phyloP scores from a whole-genome alignment of 1,140 invertebrate genomes.

The Delia radicum region DNA sequence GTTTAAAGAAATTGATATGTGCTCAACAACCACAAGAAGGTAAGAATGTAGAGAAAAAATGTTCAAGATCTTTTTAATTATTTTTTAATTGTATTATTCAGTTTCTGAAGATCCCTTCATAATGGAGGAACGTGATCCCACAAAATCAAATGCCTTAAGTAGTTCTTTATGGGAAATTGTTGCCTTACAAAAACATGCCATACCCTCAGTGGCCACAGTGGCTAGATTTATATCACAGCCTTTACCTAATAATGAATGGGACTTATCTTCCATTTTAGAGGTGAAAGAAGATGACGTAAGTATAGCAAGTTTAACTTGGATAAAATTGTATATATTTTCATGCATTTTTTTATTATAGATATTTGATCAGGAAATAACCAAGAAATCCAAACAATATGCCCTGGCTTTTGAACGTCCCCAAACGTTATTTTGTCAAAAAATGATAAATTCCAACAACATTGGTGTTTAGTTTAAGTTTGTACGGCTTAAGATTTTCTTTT shows the following conservation, averaged over 20 bases:
- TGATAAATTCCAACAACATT: slow-evolving; percentile 60
- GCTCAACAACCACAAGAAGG: slow-evolving; percentile 34
- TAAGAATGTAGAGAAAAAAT: not conserved
- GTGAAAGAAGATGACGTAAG: slow-evolving; percentile 61
- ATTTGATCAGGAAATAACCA: slow-evolving; percentile 66
- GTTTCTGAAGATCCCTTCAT: slow-evolving; percentile 77
- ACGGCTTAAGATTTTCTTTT: not conserved
- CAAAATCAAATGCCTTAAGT: slow-evolving; percentile 74
- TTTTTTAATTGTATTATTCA: slow-evolving; percentile 28
- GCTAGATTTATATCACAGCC: slow-evolving; percentile 69
- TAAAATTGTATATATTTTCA: not conserved
- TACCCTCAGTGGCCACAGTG: slow-evolving; percentile 68
- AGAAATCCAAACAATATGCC: slow-evolving; percentile 63
- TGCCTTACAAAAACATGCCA: slow-evolving; percentile 71
- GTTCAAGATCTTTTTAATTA: slow-evolving; percentile 28
- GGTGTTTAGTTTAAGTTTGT: slow-evolving; percentile 54
- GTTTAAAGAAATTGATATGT: slow-evolving; percentile 76
- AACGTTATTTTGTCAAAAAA: slow-evolving; percentile 57
- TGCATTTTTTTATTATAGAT: slow-evolving; percentile 56
- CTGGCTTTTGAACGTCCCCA: slow-evolving; percentile 65
- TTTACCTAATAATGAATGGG: slow-evolving; percentile 68
- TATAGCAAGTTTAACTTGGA: slow-evolving; percentile 8
- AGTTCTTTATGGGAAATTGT: slow-evolving; percentile 92
- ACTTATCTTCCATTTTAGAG: slow-evolving; percentile 65
- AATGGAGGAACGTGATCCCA: slow-evolving; percentile 76